phyloP scores from a whole-genome alignment of 2,113 vertebrate genomes.

The Psephotus haematonotus region DNA sequence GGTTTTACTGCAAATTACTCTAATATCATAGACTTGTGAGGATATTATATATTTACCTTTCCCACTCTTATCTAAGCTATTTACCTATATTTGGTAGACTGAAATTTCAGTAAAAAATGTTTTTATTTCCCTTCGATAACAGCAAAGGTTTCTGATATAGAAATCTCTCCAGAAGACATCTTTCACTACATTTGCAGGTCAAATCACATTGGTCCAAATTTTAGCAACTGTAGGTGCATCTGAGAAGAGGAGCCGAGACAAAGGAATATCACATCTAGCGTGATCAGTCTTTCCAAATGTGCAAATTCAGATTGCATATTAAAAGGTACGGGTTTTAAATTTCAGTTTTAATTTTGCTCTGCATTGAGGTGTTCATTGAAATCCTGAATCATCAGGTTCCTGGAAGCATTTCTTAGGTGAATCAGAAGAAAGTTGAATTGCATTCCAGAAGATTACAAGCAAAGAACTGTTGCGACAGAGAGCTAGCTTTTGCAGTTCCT shows the following conservation, averaged over 20 bases:
- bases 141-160: constrained; percentile 1
- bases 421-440: not conserved
- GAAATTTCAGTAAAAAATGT: not conserved
- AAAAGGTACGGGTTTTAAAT: not conserved
- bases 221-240: not conserved
- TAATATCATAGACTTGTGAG: not conserved
- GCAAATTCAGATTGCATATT: not conserved
- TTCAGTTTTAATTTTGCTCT: not conserved
- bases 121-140: constrained; percentile 37
- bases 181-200: not conserved
- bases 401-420: not conserved
- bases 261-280: not conserved
- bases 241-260: not conserved
- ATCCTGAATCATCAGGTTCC: not conserved
- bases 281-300: not conserved
- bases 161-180: not conserved
- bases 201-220: not conserved
- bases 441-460: not conserved
- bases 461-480: not conserved
- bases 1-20: not conserved
- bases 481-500: not conserved
- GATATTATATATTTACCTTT: not conserved
- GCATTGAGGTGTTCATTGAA: not conserved
- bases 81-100: not conserved
- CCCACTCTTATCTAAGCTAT: not conserved